Base-by-base conservation (phyloP, 2,797 vertebrate species). In the Garrulus glandarius region DNA sequence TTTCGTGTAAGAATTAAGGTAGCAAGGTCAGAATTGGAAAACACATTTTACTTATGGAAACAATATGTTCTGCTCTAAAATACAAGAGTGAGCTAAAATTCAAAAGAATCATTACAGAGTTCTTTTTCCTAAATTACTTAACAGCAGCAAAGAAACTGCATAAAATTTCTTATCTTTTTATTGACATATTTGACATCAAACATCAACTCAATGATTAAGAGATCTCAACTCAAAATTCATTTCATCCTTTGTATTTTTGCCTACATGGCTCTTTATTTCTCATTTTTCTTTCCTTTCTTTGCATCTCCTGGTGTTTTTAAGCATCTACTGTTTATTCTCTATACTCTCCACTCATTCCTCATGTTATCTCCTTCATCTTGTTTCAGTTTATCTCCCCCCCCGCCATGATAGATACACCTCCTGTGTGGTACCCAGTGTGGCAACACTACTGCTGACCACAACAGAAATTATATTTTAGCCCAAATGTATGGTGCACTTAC, bases 21-120 rank as follows among this genome's bases (percentile, higher is more conserved):
- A 81, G 63, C n/a, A 49, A 96, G 79, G 67, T 76, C 92, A 94
- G 82, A 46, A 93, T 29, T 57, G 57, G 86, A 92, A 86, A 94
- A 76, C 24, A 37, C 13, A 18, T 46, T 34, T 87, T 71, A 56
- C 37, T 77, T 53, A 50, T 3, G 21, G 74, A 95, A 87, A 64
- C 36, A 77, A 32, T 10, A 37, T 9, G 11, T 81, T 68, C 30
- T 43, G 19, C 24, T 60, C 36, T 41, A 44, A 63, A 90, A 59
- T 23, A 55, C 5, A 5, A 41, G 39, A 9, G 57, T 39, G 76
- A 71, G 65, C 67, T 74, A 84, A 76, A 78, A 87, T 84, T 65
- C 76, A 61, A 30, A 55, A 37, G 32, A 19, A 65, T 15, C 6
- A 55, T 36, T 6, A 29, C 8, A 34, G 37, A 78, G 24, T 11